phyloP scores from a whole-genome alignment of 2,888 invertebrate genomes.

The Drosophila dives region DNA sequence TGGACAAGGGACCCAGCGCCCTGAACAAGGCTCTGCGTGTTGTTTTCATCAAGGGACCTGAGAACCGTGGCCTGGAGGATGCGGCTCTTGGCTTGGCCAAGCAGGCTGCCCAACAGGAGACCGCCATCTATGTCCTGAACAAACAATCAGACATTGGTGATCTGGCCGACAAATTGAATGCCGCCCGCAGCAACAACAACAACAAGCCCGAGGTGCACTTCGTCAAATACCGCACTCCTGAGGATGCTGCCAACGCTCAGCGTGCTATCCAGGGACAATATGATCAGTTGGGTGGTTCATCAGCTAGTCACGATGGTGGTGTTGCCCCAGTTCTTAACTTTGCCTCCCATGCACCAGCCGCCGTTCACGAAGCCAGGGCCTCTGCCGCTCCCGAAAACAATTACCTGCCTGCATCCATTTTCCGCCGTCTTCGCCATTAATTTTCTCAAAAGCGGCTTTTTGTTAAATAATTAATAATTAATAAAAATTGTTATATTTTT shows the following conservation, averaged over 20 bases:
- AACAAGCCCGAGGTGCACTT: constrained; percentile 76
- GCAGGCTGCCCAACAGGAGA: constrained; percentile 66
- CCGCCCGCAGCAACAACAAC: constrained; percentile 60
- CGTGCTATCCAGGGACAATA: constrained; percentile 65
- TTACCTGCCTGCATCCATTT: constrained; percentile 72
- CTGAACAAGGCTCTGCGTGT: constrained; percentile 79
- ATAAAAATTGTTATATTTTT: constrained; percentile 9
- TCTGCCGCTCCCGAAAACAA: constrained; percentile 56
- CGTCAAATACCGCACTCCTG: constrained; percentile 71
- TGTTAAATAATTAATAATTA: constrained; percentile 45
- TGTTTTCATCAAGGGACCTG: constrained; percentile 79
- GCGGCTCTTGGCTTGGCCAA: constrained; percentile 70
- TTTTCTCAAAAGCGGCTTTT: constrained; percentile 9
- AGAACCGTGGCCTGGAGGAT: constrained; percentile 67
- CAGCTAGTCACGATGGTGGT: constrained; percentile 69
- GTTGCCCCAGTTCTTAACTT: constrained; percentile 72
- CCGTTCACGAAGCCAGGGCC: constrained; percentile 15
- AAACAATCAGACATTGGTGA: constrained; percentile 71
- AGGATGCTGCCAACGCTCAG: constrained; percentile 70
- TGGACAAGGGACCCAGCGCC: constrained; percentile 50
- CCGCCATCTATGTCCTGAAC: constrained; percentile 81
- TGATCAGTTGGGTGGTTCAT: constrained; percentile 66
- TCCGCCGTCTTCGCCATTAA: constrained; percentile 63
- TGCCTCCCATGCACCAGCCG: constrained; percentile 52
- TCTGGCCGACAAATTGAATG: constrained; percentile 66